These are phyloP conservation scores for Vanessa tameamea DNA, from an alignment of 1,140 invertebrate genomes.

Conservation along the genomic window DNA sequence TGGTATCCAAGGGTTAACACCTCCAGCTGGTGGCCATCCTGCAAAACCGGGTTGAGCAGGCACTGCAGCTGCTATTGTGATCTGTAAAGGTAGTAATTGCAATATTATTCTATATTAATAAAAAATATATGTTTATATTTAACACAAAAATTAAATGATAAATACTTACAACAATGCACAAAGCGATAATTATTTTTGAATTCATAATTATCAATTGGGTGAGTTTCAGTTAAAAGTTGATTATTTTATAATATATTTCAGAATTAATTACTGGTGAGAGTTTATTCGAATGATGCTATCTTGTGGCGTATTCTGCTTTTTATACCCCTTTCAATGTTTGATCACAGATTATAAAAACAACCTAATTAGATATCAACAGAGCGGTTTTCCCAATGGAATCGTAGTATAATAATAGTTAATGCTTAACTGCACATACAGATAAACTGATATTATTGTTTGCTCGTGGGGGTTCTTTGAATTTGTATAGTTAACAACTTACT, in stretches of 20 bases:
- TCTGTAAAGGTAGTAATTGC: conserved; percentile 34
- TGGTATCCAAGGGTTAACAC: conserved; percentile 60
- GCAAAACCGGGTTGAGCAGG: conserved; percentile 43
- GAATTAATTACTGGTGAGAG: too few species aligned
- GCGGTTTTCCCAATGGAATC: conserved; percentile 64
- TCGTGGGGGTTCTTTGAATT: conserved; percentile 25
- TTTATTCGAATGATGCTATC: conserved; percentile 32
- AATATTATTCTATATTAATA: neutral
- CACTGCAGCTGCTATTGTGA: conserved; percentile 50
- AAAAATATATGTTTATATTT: neutral
- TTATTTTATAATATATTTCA: too few species aligned
- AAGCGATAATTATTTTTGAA: conserved; percentile 42
- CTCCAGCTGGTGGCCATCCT: conserved; percentile 39
- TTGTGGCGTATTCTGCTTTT: conserved; percentile 33
- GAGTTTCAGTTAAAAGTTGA: conserved; percentile 20
- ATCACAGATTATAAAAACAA: conserved; percentile 46
- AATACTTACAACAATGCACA: conserved; percentile 48
- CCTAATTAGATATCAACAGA: conserved; percentile 44
- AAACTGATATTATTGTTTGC: conserved; percentile 26
- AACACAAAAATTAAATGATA: neutral
- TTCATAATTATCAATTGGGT: conserved; percentile 41
- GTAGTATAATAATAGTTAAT: conserved; percentile 50
- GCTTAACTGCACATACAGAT: conserved; percentile 20
- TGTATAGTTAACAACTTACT: conserved; percentile 16
- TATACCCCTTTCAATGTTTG: conserved; percentile 56